Evolutionary conservation across 2,113 vertebrate genomes (phyloP).

Genomic region (Leptodactylus fuscus): DNA sequence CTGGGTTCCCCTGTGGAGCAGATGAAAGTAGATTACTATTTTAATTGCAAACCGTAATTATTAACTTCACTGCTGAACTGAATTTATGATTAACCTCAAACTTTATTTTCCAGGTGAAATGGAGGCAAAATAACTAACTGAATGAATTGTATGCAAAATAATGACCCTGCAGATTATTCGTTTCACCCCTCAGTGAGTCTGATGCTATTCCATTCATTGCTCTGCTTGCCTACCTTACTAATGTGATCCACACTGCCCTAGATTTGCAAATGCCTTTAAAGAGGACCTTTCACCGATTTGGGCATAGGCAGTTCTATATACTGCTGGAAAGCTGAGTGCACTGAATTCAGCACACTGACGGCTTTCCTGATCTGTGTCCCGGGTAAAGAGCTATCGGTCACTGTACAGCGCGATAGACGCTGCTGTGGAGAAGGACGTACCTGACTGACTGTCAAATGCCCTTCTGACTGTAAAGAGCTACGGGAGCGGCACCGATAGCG

Average conservation of each 20-base stretch:
- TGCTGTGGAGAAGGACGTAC: too few relatives aligned
- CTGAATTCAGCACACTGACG: too few relatives aligned
- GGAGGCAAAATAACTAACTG: background rate
- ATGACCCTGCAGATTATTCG: background rate
- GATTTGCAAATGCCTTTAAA: background rate
- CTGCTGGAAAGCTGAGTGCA: too few relatives aligned
- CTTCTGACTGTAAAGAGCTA: too few relatives aligned
- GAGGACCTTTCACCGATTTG: too few relatives aligned
- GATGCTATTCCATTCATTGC: background rate
- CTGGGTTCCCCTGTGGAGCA: constrained; percentile 91
- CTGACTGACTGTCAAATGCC: too few relatives aligned
- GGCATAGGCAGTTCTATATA: too few relatives aligned
- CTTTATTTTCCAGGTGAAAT: background rate
- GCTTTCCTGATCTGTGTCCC: too few relatives aligned
- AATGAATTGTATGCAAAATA: background rate
- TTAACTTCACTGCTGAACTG: background rate
- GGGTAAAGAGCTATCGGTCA: too few relatives aligned
- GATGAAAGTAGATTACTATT: constrained; percentile 43
- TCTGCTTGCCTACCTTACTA: background rate
- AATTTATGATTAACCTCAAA: constrained; percentile 17
- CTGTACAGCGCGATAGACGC: too few relatives aligned
- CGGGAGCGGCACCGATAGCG: too few relatives aligned
- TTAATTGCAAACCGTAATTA: constrained; percentile 18
- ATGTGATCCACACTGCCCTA: background rate
- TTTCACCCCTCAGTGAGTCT: background rate